Evolutionary conservation across 2,888 invertebrate genomes (phyloP), one percentile per base, ranked within the genome.

Genomic region (Bibio marci): DNA sequence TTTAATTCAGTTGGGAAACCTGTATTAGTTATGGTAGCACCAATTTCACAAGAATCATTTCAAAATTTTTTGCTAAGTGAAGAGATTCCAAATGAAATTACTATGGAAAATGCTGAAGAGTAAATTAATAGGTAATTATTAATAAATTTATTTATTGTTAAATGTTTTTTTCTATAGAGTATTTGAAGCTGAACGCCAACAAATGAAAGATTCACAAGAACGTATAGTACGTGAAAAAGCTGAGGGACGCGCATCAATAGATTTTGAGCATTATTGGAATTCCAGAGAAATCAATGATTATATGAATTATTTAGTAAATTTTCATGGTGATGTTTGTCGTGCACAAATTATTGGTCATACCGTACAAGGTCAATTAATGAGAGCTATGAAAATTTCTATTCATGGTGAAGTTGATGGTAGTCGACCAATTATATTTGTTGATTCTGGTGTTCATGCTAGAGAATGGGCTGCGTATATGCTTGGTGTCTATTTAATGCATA

Each of bases 381-480:
- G 64, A 36, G 66, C 68, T 40, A 50, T 75, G 22, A 75, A 70
- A 50, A 66, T 78, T 34, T 75, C 76, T 7, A 66, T 60, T 35
- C 64, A 67, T 14, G 55, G 63, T 26, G 61, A 65, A 60, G 63
- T 64, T 41, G 62, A 65, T 31, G 28, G 37, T 0, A 54, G 50
- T 13, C 71, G 71, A 40, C 74, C 74, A 0, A 58, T 69, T 4
- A 65, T 70, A 48, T 65, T 69, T 46, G 53, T 72, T 50, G 67
- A 70, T 45, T 69, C 66, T 3, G 67, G 66, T 44, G 70, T 76
- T 39, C 77, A 77, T 52, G 76, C 76, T 0, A 65, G 76, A 2
- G 77, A 77, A 55, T 77, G 77, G 77, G 71, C 75, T 37, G 70
- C 76, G 1, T 69, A 73, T 0, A 67, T 71, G 0, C 68, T 66